Percentiles rank a stretch among this genome's conserved stretches.
Evolutionary conservation across 2,797 vertebrate genomes (phyloP).

Genomic region (Sarcophilus harrisii): DNA sequence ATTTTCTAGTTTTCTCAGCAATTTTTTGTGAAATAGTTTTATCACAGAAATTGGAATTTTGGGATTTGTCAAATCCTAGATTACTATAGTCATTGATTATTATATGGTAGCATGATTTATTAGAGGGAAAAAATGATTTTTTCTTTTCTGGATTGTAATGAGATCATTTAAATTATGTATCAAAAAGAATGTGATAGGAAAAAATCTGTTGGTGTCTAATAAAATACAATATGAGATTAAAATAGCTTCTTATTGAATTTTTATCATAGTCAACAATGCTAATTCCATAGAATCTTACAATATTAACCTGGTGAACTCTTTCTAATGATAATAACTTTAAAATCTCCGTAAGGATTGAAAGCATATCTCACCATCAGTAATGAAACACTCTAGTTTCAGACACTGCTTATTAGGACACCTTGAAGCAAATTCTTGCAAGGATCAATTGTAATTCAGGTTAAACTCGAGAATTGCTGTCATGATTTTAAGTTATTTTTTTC

Average conservation of each 20-base stretch:
- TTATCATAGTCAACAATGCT: background rate
- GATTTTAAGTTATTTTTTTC: background rate
- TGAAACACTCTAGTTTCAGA: background rate
- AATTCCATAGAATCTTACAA: background rate
- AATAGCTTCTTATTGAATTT: background rate
- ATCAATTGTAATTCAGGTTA: background rate
- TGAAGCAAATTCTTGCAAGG: background rate
- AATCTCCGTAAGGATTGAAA: background rate
- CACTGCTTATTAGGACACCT: background rate
- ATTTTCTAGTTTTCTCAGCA: too few relatives aligned
- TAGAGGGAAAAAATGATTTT: background rate
- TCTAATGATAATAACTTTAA: background rate
- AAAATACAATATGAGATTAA: constrained; percentile 16
- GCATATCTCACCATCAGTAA: background rate
- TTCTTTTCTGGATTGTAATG: background rate
- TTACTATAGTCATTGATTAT: too few relatives aligned
- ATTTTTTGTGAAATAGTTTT: too few relatives aligned
- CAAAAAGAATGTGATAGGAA: background rate
- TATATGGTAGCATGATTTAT: background rate
- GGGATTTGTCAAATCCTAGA: too few relatives aligned
- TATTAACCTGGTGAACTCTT: background rate
- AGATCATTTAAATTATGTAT: background rate
- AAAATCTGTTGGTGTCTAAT: background rate
- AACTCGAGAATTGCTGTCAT: background rate
- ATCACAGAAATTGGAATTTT: too few relatives aligned